Evolutionary conservation across 2,797 vertebrate genomes (phyloP), one percentile per base, ranked within the genome.

Genomic region (Mionectes olivaceus): DNA sequence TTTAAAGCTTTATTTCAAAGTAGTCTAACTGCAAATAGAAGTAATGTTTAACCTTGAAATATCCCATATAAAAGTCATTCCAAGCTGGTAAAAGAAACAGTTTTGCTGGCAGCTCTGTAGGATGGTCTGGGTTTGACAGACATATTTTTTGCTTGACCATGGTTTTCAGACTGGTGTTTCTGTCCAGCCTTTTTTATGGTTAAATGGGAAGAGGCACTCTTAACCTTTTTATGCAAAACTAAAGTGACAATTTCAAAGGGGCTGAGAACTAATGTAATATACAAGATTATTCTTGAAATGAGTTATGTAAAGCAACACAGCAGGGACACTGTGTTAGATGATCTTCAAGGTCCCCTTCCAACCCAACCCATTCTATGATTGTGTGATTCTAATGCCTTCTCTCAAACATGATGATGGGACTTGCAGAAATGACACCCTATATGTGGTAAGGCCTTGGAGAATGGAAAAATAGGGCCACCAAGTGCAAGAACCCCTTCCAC

Each of bases 1-100:
- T 92, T 97, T 95, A 95, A 96, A 96, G 94, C 75, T 94, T 94
- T 96, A 87, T 87, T 93, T 84, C 77, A 64, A 89, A 93, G 56
- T 81, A 89, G 85, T 76, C 88, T 94, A 95, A 68, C 53, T 80
- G 91, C 57, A 91, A 92, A 85, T 10, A 89, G 71, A 83, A 88
- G 41, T 32, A 71, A 84, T 60, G 47, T 80, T 91, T 60, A 80
- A 93, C 46, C 77, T 94, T 80, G 71, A 93, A 87, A 59, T 27
- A 77, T 53, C 63, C 80, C 56, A 37, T 59, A 92, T 17, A 67
- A 89, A 94, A 95, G 52, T 85, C 43, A 85, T 95, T 92, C 83
- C 74, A 86, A 90, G 82, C 65, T 80, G 63, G 87, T 74, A 96
- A 75, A 94, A 76, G 69, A 94, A 96, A 61, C 59, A 52, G 68